These are phyloP conservation scores for Caenorhabditis drosophilae DNA, from an alignment of 2,888 invertebrate species.

Conservation along the genomic window DNA sequence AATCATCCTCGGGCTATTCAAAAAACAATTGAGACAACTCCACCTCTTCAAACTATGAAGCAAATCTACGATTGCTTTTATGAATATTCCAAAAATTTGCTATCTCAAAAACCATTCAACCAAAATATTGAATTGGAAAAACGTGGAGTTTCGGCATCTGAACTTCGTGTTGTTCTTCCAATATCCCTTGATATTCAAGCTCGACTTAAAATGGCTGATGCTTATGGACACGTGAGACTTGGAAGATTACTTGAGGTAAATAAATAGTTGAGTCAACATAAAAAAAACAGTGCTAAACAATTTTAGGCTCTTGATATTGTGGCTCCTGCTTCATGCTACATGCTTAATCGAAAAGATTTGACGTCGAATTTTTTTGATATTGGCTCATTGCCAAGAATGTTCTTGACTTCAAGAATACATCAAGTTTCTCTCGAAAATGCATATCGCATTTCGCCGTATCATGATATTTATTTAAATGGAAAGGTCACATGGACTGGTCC, in stretches of 20 bases:
- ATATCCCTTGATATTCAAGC: conserved; percentile 18
- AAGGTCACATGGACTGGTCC: conserved; percentile 37
- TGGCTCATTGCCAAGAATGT: conserved; percentile 33
- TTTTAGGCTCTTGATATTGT: conserved; percentile 21
- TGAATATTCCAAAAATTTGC: conserved; percentile 20
- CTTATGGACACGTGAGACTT: conserved; percentile 20
- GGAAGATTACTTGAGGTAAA: conserved; percentile 22
- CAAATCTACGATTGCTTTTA: conserved; percentile 30
- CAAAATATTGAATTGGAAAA: conserved; percentile 8
- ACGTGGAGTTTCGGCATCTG: conserved; percentile 9
- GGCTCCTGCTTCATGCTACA: conserved; percentile 31
- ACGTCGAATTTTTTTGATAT: conserved; percentile 9
- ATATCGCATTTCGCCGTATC: conserved; percentile 14
- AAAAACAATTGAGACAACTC: conserved; percentile 2
- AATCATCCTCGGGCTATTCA: conserved; percentile 1
- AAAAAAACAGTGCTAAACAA: neutral
- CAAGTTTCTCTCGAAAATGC: conserved; percentile 10
- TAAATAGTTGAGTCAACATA: neutral
- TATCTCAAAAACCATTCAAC: conserved; percentile 3
- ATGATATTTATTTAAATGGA: conserved; percentile 21
- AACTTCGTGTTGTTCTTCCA: conserved; percentile 27
- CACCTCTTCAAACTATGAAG: conserved; percentile 21
- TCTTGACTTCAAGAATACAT: conserved; percentile 30
- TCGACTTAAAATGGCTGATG: conserved; percentile 21
- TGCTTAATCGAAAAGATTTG: conserved; percentile 30